Percentiles rank a stretch among this genome's conserved stretches.
phyloP scores from a whole-genome alignment of 2,888 invertebrate genomes.

The Sialis fuliginosa region DNA sequence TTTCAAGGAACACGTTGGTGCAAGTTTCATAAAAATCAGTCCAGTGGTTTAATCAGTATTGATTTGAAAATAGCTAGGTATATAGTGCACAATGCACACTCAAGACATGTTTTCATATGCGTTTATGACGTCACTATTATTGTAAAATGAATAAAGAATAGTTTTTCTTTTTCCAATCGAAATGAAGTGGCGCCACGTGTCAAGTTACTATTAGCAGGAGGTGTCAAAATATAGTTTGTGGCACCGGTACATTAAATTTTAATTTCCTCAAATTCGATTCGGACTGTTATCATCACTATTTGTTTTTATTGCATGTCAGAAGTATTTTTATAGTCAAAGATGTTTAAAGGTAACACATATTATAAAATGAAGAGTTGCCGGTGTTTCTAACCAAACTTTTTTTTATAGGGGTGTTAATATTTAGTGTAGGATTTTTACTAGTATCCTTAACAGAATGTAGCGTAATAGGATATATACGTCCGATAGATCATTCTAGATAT shows the following conservation, averaged over 20 bases:
- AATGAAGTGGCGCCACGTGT: not conserved
- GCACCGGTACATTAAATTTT: not conserved
- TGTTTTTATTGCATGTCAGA: too few relatives aligned
- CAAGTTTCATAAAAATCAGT: too few relatives aligned
- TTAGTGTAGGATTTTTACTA: not conserved
- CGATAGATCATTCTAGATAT: constrained; percentile 18
- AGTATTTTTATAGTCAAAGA: not conserved
- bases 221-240: not conserved
- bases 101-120: too few relatives aligned
- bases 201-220: not conserved
- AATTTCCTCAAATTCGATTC: not conserved
- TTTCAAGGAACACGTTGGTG: too few relatives aligned
- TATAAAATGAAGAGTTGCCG: too few relatives aligned
- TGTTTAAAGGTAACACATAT: not conserved
- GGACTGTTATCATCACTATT: too few relatives aligned
- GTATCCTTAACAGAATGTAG: constrained; percentile 10
- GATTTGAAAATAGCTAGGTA: too few relatives aligned
- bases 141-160: too few relatives aligned
- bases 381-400: too few relatives aligned
- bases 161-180: not conserved
- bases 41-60: too few relatives aligned
- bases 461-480: constrained; percentile 21
- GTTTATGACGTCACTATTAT: too few relatives aligned
- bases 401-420: not conserved
- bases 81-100: too few relatives aligned